Conservation (phyloP, 2,888 invertebrate genomes). For the Drosophila barbarae region DNA sequence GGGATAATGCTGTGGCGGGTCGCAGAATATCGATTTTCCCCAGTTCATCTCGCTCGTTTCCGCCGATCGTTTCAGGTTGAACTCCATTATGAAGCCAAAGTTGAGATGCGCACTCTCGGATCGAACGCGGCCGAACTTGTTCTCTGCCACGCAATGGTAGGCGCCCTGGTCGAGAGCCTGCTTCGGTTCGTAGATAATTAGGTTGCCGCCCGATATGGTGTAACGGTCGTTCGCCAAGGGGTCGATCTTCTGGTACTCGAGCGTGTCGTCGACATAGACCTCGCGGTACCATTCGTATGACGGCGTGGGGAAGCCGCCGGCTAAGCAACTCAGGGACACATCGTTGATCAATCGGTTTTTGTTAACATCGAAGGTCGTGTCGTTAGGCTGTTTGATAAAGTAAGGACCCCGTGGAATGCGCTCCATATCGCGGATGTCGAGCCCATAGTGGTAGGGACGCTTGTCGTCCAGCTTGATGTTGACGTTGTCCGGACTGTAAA, state of each 20-base stretch:
- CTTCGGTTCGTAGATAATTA: conserved; percentile 92
- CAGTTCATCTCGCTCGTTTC: conserved; percentile 94
- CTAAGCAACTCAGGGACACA: conserved; percentile 88
- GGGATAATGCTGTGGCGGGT: conserved; percentile 95
- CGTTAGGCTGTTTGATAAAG: conserved; percentile 91
- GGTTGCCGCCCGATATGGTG: conserved; percentile 93
- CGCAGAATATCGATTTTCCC: conserved; percentile 95
- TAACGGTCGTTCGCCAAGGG: conserved; percentile 87
- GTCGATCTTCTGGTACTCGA: conserved; percentile 87
- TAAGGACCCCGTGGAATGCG: conserved; percentile 93
- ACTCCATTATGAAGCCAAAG: conserved; percentile 94
- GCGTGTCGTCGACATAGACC: conserved; percentile 89
- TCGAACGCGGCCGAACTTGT: conserved; percentile 91
- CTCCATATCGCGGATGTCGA: conserved; percentile 89
- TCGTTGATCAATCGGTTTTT: conserved; percentile 86
- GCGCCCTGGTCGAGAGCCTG: conserved; percentile 90
- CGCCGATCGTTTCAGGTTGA: conserved; percentile 90
- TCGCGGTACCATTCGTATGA: conserved; percentile 94
- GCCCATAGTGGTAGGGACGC: conserved; percentile 91
- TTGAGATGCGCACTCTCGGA: conserved; percentile 93
- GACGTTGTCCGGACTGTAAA: conserved; percentile 83
- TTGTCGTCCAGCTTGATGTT: conserved; percentile 87
- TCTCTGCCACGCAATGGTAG: conserved; percentile 95
- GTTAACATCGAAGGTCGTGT: conserved; percentile 90
- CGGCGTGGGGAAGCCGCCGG: conserved; percentile 93